Evolutionary conservation across 2,797 vertebrate species (phyloP).

Genomic region (Urocyon cinereoargenteus): DNA sequence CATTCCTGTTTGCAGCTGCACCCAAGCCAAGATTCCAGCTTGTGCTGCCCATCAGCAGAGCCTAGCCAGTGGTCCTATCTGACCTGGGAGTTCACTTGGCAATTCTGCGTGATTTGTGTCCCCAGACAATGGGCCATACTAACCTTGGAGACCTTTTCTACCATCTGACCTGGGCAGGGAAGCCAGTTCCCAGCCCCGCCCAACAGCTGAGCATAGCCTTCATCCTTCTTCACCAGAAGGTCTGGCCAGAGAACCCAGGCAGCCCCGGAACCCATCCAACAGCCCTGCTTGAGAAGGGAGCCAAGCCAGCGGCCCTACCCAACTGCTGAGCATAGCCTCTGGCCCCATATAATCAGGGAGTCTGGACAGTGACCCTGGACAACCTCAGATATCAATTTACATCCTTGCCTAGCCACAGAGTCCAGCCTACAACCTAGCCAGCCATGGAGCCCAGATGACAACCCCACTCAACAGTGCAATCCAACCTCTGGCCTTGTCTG

Average conservation of each 20-base stretch:
- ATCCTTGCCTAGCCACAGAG: neutral
- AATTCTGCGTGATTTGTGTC: neutral
- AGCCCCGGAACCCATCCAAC: neutral
- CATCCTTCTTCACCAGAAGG: neutral
- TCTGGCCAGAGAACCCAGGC: neutral
- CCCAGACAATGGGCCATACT: neutral
- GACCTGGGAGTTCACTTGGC: neutral
- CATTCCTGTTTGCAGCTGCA: neutral
- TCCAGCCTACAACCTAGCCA: neutral
- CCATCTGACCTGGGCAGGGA: neutral
- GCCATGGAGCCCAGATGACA: neutral
- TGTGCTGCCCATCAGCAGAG: neutral
- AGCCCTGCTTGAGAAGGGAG: neutral
- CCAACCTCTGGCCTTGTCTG: neutral
- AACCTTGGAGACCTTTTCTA: neutral
- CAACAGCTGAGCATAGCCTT: constrained; percentile 5
- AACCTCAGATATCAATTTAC: neutral
- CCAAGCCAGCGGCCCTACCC: neutral
- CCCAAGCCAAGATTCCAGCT: neutral
- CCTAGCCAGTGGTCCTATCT: neutral
- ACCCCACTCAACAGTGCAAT: neutral
- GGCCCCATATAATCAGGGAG: neutral
- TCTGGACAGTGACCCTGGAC: neutral
- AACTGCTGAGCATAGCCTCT: neutral
- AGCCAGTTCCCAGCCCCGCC: neutral